These are phyloP conservation scores for Pipistrellus nathusii DNA, from an alignment of 2,797 vertebrate genomes.

Conservation along the genomic window DNA sequence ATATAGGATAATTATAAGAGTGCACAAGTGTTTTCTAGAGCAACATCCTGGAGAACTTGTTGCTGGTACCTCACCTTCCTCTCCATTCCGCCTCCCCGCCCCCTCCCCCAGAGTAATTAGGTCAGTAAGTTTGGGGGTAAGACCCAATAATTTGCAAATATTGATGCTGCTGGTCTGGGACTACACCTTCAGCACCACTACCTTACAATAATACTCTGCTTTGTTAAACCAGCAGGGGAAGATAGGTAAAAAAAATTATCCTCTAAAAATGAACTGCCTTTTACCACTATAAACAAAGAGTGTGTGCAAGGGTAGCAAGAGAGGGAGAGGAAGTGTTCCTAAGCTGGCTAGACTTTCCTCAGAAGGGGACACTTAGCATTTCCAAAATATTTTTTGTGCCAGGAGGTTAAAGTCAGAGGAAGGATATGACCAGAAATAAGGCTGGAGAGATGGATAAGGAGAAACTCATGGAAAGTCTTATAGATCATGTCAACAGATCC, in stretches of 20 bases:
- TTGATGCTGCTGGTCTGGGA: neutral
- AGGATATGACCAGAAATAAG: neutral
- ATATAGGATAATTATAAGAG: neutral
- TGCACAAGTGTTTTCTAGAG: neutral
- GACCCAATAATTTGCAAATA: neutral
- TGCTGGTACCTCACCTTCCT: neutral
- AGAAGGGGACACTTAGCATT: neutral
- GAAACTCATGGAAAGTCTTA: neutral
- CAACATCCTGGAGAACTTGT: neutral
- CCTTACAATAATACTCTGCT: neutral
- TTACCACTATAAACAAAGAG: neutral
- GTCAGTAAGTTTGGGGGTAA: neutral
- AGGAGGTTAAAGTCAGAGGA: neutral
- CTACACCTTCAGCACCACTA: neutral
- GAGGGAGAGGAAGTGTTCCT: neutral
- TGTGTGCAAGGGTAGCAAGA: neutral
- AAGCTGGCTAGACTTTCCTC: neutral
- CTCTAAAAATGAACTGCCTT: conserved; percentile 46
- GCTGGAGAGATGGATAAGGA: neutral
- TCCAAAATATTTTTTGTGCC: neutral
- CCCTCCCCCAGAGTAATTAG: neutral
- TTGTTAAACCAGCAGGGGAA: conserved; percentile 59
- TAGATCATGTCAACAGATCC: neutral
- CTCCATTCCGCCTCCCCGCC: too few species aligned
- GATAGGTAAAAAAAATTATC: neutral